Conservation (phyloP, 2,797 vertebrate species). For the Schizopygopsis pylzovi region DNA sequence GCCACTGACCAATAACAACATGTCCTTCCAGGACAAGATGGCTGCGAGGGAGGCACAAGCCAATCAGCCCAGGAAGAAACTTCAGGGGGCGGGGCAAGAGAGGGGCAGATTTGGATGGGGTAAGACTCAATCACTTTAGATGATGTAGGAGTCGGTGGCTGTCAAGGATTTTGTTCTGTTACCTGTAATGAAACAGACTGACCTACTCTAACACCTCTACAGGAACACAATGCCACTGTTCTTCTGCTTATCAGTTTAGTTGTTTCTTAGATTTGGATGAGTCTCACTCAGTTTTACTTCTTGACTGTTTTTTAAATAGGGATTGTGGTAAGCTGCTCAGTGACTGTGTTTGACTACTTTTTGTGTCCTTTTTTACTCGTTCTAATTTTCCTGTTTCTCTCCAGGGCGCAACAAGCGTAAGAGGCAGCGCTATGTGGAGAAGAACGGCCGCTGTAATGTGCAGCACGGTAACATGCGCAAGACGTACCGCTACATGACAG, state of each 20-base stretch:
- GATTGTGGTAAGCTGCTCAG: constrained; percentile 30
- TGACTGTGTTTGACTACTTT: constrained; percentile 8
- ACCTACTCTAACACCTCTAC: background rate
- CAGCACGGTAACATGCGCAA: constrained; percentile 94
- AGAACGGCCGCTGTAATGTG: constrained; percentile 94
- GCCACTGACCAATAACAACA: constrained; percentile 63
- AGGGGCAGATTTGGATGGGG: constrained; percentile 80
- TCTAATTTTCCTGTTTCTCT: background rate
- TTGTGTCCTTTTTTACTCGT: background rate
- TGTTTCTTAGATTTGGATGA: background rate
- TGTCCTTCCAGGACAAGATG: constrained; percentile 80
- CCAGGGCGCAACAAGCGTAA: constrained; percentile 77
- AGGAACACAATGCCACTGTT: background rate
- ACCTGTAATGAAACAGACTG: background rate
- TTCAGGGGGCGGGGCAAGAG: constrained; percentile 72
- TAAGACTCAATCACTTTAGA: constrained; percentile 66
- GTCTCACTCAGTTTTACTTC: background rate
- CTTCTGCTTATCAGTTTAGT: background rate
- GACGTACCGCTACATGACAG: constrained; percentile 95
- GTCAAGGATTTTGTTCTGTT: background rate
- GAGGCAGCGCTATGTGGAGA: constrained; percentile 94
- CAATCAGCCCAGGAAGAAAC: constrained; percentile 74
- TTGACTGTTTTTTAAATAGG: background rate
- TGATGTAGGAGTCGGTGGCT: background rate
- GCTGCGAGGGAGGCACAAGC: constrained; percentile 77